Conservation (phyloP, 2,797 vertebrate species). For the Notolepis coatsorum region DNA sequence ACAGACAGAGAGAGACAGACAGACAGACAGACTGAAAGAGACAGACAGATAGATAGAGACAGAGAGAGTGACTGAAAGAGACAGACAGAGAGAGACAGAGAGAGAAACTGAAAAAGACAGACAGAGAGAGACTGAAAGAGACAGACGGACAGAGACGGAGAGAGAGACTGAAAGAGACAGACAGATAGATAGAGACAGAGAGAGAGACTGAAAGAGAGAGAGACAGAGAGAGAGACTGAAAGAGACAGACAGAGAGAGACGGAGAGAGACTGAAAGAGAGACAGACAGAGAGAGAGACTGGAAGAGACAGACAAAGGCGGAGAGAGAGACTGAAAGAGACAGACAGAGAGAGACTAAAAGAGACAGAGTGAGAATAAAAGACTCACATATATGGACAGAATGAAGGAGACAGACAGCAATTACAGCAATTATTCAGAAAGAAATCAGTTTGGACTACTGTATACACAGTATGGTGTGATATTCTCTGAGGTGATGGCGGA, state of each 20-base stretch:
- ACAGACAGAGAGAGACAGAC: not conserved
- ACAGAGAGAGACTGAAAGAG: constrained; percentile 53
- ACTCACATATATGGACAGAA: no score
- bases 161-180: constrained; percentile 24
- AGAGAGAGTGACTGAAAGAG: constrained; percentile 54
- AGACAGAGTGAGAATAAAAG: constrained; percentile 28
- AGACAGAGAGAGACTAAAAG: constrained; percentile 12
- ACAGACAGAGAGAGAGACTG: constrained; percentile 9
- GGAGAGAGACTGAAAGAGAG: constrained; percentile 25
- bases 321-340: no score
- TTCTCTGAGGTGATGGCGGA: no score
- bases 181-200: no score
- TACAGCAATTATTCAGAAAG: no score
- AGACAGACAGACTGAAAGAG: constrained; percentile 64
- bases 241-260: constrained; percentile 1
- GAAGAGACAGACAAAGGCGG: constrained; percentile 26
- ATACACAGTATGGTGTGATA: no score
- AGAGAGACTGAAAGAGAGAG: no score
- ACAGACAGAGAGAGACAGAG: constrained; percentile 59
- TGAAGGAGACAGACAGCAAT: no score
- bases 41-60: constrained; percentile 55
- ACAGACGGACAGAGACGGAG: not conserved
- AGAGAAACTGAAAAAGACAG: constrained; percentile 57
- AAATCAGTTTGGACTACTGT: no score
- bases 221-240: constrained; percentile 26